Evolutionary conservation across 2,113 vertebrate genomes (phyloP).

Genomic region (Corvus cornix): DNA sequence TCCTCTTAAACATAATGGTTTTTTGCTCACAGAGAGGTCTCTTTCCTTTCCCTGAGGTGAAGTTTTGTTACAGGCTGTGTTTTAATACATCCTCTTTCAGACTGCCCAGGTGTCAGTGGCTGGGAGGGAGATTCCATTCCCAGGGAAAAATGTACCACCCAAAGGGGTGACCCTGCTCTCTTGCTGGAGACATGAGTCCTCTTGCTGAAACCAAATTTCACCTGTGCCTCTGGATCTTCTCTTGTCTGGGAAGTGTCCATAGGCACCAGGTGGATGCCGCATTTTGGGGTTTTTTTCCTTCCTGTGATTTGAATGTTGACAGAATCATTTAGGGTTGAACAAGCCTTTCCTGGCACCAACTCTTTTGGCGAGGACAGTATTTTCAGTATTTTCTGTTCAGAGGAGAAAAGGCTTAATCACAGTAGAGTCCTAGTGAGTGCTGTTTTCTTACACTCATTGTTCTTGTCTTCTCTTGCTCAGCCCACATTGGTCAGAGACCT

Average conservation of each 20-base stretch:
- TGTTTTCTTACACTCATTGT: background rate
- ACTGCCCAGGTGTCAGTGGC: background rate
- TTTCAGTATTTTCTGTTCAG: background rate
- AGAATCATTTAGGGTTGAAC: background rate
- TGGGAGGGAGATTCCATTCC: background rate
- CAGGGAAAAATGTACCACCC: accelerated
- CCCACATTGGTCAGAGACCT: background rate
- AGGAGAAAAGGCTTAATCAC: background rate
- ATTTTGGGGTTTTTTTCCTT: background rate
- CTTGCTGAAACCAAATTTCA: background rate
- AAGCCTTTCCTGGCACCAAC: background rate
- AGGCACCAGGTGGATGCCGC: background rate
- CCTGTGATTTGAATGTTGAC: background rate
- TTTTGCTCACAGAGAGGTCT: background rate
- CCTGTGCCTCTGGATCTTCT: background rate
- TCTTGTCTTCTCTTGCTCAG: background rate
- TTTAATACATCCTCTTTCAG: accelerated
- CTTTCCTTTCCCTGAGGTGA: background rate
- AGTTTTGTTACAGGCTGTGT: background rate
- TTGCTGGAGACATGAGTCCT: background rate
- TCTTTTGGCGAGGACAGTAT: background rate
- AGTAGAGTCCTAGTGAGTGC: background rate
- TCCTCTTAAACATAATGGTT: background rate
- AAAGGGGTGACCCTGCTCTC: background rate
- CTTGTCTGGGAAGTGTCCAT: background rate